Evolutionary conservation across 1,140 invertebrate species (phyloP), one percentile per base, ranked within the genome.

Genomic region (Cotesia glomerata): DNA sequence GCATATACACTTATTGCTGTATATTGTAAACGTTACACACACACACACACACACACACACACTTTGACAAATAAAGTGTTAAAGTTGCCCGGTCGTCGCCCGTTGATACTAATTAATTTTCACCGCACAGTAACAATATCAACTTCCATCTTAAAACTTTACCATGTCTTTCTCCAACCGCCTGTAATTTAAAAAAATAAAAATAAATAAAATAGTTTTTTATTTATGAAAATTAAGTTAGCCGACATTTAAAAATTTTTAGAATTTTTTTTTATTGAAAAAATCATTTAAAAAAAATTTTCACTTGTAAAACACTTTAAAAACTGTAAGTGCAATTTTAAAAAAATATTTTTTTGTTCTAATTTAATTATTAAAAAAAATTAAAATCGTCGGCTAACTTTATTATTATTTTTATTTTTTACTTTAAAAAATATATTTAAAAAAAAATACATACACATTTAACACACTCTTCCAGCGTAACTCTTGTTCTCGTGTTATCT

Each of bases 101-200:
- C 67, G 16, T 32, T 69, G 67, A 39, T 35, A 62, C 13, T 34
- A 71, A 71, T 71, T 71, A 71, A 51, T 63, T 63, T 59, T 61
- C 58, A 61, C 69, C 69, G 56, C 54, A 59, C 68, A 56, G 59
- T 49, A 26, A 35, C n/a, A 49, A 70, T 35, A 59, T 62, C 34
- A 71, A 63, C 39, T 54, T 63, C 32, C 69, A 49, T 58, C 69
- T 62, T 49, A 59, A 32, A 39, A 49, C 65, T 67, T 49, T 13
- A 14, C 26, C 45, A 32, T 67, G 65, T 67, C 65, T 67, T 2
- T 4, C 1, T n/a, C 18, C 39, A 32, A 67, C 49, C 51, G 45
- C 65, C 49, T 54, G 49, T 5, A n/a, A 16, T 18, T 54, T 54
- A 16, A 13, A 54, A 54, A 54, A 54, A 54, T 54, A 54, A 54